Evolutionary conservation across 2,797 vertebrate genomes (phyloP).

Genomic region (Serranus cabrilla): DNA sequence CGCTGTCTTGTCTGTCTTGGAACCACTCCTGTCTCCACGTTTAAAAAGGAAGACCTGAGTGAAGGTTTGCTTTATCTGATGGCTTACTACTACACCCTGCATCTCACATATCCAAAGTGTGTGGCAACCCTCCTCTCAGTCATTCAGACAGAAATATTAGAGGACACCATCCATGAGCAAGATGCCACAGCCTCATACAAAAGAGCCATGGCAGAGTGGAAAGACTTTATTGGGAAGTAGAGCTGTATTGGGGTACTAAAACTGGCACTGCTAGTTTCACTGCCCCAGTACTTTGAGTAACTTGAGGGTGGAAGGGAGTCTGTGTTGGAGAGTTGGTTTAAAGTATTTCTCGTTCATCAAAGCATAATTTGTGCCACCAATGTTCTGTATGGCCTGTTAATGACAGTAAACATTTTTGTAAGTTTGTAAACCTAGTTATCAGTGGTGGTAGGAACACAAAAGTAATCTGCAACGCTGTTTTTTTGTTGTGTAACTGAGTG

Average conservation of each 20-base stretch:
- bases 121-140: slow-evolving; percentile 37
- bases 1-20: slow-evolving; percentile 18
- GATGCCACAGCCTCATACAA: slow-evolving; percentile 22
- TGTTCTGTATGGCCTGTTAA: too few relatives aligned
- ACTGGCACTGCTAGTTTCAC: too few relatives aligned
- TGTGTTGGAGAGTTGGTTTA: too few relatives aligned
- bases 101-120: slow-evolving; percentile 48
- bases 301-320: too few relatives aligned
- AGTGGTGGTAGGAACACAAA: too few relatives aligned
- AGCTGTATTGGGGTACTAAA: not conserved
- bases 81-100: slow-evolving; percentile 26
- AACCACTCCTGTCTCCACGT: slow-evolving; percentile 20
- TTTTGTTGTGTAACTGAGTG: too few relatives aligned
- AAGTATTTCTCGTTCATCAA: too few relatives aligned
- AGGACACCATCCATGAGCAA: slow-evolving; percentile 30
- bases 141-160: slow-evolving; percentile 42
- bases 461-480: too few relatives aligned
- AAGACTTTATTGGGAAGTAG: slow-evolving; percentile 2
- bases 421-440: too few relatives aligned
- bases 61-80: slow-evolving; percentile 22
- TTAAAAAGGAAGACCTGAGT: slow-evolving; percentile 7
- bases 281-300: too few relatives aligned
- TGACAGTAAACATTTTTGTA: too few relatives aligned
- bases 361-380: too few relatives aligned
- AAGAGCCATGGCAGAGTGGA: slow-evolving; percentile 25